A percentile compares a stretch with the other conserved stretches of the same genome.
These are phyloP conservation scores for Lamprotornis superbus DNA, from an alignment of 2,113 vertebrate genomes.

Conservation along the genomic window DNA sequence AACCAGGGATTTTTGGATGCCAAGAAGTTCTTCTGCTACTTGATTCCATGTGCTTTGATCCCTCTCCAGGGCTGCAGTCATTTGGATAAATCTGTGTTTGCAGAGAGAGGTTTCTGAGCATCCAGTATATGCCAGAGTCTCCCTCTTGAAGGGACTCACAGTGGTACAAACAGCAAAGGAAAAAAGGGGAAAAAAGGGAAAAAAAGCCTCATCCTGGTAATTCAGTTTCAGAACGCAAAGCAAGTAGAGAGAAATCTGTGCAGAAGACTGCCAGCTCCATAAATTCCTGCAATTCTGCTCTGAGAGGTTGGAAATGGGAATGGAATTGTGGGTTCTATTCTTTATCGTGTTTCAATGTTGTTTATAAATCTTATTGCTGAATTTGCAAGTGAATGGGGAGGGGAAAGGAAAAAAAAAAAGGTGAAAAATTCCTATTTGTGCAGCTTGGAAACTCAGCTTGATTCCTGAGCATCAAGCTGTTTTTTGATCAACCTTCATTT, in stretches of 20 bases:
- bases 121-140: neutral
- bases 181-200: neutral
- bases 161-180: neutral
- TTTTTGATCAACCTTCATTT: neutral
- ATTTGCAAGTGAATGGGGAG: neutral
- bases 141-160: neutral
- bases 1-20: neutral
- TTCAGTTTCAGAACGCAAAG: neutral
- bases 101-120: neutral
- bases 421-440: neutral
- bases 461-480: neutral
- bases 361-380: neutral
- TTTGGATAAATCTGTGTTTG: neutral
- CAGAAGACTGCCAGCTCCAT: neutral
- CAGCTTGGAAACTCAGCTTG: neutral
- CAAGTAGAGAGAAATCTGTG: neutral
- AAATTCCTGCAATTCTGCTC: neutral
- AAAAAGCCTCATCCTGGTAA: neutral
- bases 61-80: neutral
- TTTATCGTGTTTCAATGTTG: neutral
- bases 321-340: neutral
- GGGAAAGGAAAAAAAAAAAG: rapidly evolving
- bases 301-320: neutral
- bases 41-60: neutral
- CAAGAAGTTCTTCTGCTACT: neutral